Base-by-base conservation (phyloP, 2,888 invertebrate genomes). In the Agriopis leucophaearia region DNA sequence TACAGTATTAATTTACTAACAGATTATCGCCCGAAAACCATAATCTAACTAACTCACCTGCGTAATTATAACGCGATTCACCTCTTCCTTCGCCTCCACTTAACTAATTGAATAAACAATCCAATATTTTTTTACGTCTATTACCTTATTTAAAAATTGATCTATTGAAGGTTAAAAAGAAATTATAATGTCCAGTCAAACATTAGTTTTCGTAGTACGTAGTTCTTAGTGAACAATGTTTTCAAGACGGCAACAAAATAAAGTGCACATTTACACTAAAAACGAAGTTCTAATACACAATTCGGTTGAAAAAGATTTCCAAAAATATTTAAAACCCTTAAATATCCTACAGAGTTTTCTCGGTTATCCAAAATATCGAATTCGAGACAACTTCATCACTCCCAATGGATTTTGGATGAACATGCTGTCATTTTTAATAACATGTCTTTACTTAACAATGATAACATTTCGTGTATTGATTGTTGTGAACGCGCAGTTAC, bases 371-470 rank as follows among this genome's bases (percentile, higher is more conserved):
- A 69, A 69, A 40, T 64, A 60, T 51, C 15, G 18, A 13, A 64
- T 69, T 40, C 44, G 64, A 16, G 64, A 69, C 40, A 69, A 69
- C 16, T 69, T 69, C 9, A 55, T 69, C 8, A 60, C 68, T 27
- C 60, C 68, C 0, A 64, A 59, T 1, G 52, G 60, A 9, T 9
- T n/a, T 8, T n/a, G 10, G 13, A 13, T 42, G 0, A 51, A 69
- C 12, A 0, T 57, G 0, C 0, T 56, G 8, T 64, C 64, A 8
- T 57, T 64, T 40, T 12, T 47, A 8, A 52, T 52, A 13, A 68
- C 68, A 8, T 60, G 18, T 16, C 0, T 55, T 16, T 68, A 60
- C 38, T 15, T 51, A n/a, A 8, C 9, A 9, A 7, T 50, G 44
- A 38, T 64, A 8, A n/a, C 44, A 9, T 2, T 55, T 12, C 52